Conservation (phyloP, 2,888 invertebrate species). For the Rhyacophila evoluta region DNA sequence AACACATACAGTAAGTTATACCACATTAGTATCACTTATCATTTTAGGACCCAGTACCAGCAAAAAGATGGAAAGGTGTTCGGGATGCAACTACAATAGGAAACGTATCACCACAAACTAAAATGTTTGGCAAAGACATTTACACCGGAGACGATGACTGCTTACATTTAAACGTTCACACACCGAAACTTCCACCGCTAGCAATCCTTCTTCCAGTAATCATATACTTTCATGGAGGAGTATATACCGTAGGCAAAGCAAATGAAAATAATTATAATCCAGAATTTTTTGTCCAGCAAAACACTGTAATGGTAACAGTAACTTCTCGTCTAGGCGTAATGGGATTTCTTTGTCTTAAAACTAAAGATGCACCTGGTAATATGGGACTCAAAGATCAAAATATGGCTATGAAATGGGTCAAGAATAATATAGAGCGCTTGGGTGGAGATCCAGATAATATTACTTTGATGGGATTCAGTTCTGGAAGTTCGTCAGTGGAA, state of each 20-base stretch:
- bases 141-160: constrained; percentile 65
- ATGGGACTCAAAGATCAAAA: constrained; percentile 67
- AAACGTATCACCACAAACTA: constrained; percentile 57
- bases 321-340: constrained; percentile 68
- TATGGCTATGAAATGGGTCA: constrained; percentile 65
- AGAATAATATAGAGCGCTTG: constrained; percentile 63
- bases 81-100: constrained; percentile 66
- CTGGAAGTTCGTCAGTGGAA: constrained; percentile 64
- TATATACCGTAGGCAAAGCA: constrained; percentile 65
- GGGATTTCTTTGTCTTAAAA: constrained; percentile 66
- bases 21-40: background rate
- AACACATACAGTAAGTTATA: too few species aligned
- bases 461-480: constrained; percentile 66
- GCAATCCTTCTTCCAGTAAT: constrained; percentile 63
- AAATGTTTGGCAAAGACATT: constrained; percentile 48
- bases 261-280: constrained; percentile 64
- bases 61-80: constrained; percentile 63
- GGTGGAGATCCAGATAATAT: constrained; percentile 65
- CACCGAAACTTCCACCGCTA: constrained; percentile 59
- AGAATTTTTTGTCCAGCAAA: constrained; percentile 64
- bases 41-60: constrained; percentile 61
- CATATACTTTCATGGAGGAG: constrained; percentile 69
- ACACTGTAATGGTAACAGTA: constrained; percentile 65
- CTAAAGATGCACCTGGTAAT: constrained; percentile 65
- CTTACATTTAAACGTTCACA: constrained; percentile 64